phyloP scores from a whole-genome alignment of 2,797 vertebrate species.

The Syngnathus rostellatus region DNA sequence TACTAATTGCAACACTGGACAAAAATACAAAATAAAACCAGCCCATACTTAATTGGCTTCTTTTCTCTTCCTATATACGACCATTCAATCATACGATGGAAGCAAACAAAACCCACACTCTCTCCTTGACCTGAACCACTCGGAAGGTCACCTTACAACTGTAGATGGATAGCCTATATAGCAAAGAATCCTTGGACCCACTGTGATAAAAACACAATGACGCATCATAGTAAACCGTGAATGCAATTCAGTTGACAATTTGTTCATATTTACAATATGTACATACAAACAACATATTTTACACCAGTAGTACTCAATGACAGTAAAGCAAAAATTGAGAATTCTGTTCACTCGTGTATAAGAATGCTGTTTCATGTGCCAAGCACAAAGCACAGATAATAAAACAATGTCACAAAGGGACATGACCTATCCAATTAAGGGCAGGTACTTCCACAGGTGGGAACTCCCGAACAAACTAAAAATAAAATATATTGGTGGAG shows the following conservation, averaged over 20 bases:
- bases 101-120: conserved; percentile 68
- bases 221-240: conserved; percentile 5
- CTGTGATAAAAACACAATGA: conserved; percentile 30
- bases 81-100: conserved; percentile 67
- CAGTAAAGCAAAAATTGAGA: no score
- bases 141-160: conserved; percentile 29
- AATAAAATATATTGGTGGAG: not conserved
- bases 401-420: not conserved
- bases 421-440: not conserved
- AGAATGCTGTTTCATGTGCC: not conserved
- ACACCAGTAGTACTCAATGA: not conserved
- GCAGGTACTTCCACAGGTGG: not conserved
- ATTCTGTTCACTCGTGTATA: not conserved
- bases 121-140: conserved; percentile 69
- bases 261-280: not conserved
- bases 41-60: conserved; percentile 67
- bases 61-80: conserved; percentile 64
- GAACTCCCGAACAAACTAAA: no score
- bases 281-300: not conserved
- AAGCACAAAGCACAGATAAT: not conserved
- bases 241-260: not conserved
- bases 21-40: conserved; percentile 68
- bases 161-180: conserved; percentile 41
- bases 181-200: conserved; percentile 15
- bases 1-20: conserved; percentile 66